These are phyloP conservation scores for Stenolophus ochropezus DNA, from an alignment of 2,888 invertebrate genomes.

Conservation along the genomic window DNA sequence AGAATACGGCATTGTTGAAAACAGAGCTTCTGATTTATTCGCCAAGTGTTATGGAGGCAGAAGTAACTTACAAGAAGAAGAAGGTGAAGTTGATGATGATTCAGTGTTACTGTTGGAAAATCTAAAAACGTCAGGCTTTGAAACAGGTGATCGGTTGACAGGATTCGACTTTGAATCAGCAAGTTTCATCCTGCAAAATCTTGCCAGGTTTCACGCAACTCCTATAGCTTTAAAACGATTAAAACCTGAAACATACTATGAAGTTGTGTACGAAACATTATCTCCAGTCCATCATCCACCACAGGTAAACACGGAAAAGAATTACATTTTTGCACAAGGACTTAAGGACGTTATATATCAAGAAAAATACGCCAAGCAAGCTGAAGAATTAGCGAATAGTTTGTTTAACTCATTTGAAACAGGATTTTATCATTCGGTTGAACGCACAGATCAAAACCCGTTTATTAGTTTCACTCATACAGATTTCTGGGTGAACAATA, in stretches of 20 bases:
- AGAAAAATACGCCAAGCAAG: conserved; percentile 5
- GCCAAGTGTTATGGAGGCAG: conserved; percentile 60
- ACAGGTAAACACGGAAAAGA: background rate
- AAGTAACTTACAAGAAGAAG: conserved; percentile 40
- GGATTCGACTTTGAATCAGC: conserved; percentile 59
- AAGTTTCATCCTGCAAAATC: conserved; percentile 39
- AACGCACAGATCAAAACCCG: conserved; percentile 41
- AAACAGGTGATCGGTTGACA: conserved; percentile 43
- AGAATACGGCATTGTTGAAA: conserved; percentile 33
- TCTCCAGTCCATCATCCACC: background rate
- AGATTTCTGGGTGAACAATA: conserved; percentile 63
- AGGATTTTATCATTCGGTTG: background rate
- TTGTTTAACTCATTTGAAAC: background rate
- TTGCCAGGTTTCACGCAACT: conserved; percentile 58
- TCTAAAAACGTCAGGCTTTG: conserved; percentile 50
- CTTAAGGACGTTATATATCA: conserved; percentile 10
- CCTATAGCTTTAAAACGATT: conserved; percentile 52
- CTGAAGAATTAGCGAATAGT: conserved; percentile 62
- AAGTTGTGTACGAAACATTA: background rate
- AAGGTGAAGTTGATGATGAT: conserved; percentile 51
- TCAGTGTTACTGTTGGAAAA: conserved; percentile 61
- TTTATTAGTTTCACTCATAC: conserved; percentile 60
- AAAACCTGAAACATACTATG: conserved; percentile 47
- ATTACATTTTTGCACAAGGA: background rate
- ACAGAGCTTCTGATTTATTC: conserved; percentile 51